Base-by-base conservation (phyloP, 1,140 invertebrate species). In the Platorchestia sp. region DNA sequence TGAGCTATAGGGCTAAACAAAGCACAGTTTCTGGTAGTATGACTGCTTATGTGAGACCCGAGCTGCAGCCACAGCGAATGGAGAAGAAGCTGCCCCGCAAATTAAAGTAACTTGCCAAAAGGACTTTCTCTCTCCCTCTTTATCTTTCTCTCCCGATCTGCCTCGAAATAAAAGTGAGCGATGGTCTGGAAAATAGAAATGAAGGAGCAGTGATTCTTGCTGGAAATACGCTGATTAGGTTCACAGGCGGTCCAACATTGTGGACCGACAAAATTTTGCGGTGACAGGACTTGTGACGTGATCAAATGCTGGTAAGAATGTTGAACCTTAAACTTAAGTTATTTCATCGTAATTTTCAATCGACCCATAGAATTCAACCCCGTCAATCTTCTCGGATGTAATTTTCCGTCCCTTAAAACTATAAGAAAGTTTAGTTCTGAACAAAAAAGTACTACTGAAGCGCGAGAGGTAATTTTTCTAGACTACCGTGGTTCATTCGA, bases 191-290 rank as follows among this genome's bases (percentile, higher is more conserved):
- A 75, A 75, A 75, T 75, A 75, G 59, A 75, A 75, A 75, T 75
- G 59, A 75, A 75, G 59, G 59, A 75, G 59, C 59, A 75, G 59
- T 75, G 59, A 75, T 75, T 75, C 59, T 75, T 75, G 59, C 59
- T 75, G 14, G 59, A 75, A 75, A 75, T 75, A 75, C 59, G 59
- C 59, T 75, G 59, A 27, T 75, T 75, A 75, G 27, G 27, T 75
- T 51, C 7, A 10, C 7, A 19, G 47, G 19, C 47, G 19, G 7
- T 75, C 27, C 59, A 75, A 36, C 59, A 1, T 75, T 75, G 59
- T 75, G 59, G 59, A 22, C 27, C 10, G 14, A 75, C 14, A 36
- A 75, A 36, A n/a, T n/a, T n/a, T n/a, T n/a, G n/a, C n/a, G n/a
- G n/a, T n/a, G n/a, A n/a, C n/a, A n/a, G n/a, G n/a, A n/a, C n/a